Base-by-base conservation (phyloP, 2,888 invertebrate genomes). In the Eupithecia subfuscata region DNA sequence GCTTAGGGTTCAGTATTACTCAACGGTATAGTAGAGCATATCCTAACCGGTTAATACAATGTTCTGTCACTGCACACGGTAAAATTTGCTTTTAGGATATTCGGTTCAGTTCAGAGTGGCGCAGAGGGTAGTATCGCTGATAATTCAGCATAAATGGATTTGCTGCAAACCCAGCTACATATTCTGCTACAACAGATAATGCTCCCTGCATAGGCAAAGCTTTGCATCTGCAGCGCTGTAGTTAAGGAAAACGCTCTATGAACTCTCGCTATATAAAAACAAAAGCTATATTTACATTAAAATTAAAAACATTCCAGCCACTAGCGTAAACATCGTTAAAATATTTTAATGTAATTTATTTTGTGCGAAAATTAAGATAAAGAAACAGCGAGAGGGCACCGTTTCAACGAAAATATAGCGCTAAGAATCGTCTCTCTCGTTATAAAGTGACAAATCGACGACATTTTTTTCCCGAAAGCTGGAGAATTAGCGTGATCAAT, bases 401-500 rank as follows among this genome's bases (percentile, higher is more conserved):
- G 76, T 75, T 82, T 84, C 81, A 83, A 83, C 84, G 81, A 84
- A 88, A 85, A 87, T 83, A 82, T 83, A 83, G 83, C 83, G 80
- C 80, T 81, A 83, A 84, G 84, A 87, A 87, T 87, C 86, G 87
- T 86, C 85, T 87, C 87, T 90, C 87, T 90, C 89, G 90, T 92
- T 92, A 90, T 89, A 88, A 87, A 86, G 88, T 92, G 91, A 93
- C 91, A 93, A 93, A 93, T 93, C 89, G 90, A 84, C 83, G 89
- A 88, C 90, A 92, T 90, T 94, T 92, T 92, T 91, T 86, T 82
- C 86, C 86, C 85, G 84, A 85, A 90, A 91, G 90, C 91, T 85
- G 85, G 84, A 83, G 91, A 93, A 93, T 93, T 92, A 92, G 89
- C 90, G 91, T 92, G 92, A 94, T 94, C 93, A 92, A 94, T 93